phyloP scores from a whole-genome alignment of 2,888 invertebrate genomes.

The Torymus tubicola region DNA sequence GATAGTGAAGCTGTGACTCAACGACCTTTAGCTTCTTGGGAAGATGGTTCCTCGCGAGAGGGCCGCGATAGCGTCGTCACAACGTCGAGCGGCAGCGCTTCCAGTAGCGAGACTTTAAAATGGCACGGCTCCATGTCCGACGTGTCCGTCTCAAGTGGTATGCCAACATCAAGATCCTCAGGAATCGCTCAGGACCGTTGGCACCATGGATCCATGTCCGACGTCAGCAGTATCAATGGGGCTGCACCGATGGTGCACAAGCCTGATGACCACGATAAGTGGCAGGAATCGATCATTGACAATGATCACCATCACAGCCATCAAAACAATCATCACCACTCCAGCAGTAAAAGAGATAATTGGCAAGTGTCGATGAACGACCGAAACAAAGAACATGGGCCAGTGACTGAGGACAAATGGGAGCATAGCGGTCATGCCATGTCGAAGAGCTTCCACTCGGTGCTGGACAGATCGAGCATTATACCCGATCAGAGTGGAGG shows the following conservation, averaged over 20 bases:
- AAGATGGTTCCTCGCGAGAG: conserved; percentile 74
- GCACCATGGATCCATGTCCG: conserved; percentile 73
- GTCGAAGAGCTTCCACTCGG: conserved; percentile 50
- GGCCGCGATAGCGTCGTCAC: conserved; percentile 82
- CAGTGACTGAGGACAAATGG: conserved; percentile 35
- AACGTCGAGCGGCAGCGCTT: conserved; percentile 81
- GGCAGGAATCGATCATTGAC: conserved; percentile 47
- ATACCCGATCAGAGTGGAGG: conserved; percentile 58
- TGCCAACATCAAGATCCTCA: conserved; percentile 63
- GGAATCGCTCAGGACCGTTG: conserved; percentile 65
- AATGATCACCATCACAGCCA: conserved; percentile 32
- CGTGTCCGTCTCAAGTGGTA: conserved; percentile 77
- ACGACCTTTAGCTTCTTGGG: conserved; percentile 76
- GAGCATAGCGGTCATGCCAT: conserved; percentile 33
- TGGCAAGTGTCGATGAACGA: conserved; percentile 73
- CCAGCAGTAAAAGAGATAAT: conserved; percentile 77
- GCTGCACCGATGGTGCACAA: conserved; percentile 62
- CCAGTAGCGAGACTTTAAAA: conserved; percentile 87
- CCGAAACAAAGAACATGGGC: conserved; percentile 67
- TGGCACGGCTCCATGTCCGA: conserved; percentile 83
- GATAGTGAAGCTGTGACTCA: conserved; percentile 80
- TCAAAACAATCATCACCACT: conserved; percentile 68
- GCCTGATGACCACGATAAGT: conserved; percentile 43
- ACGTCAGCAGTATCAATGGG: conserved; percentile 71
- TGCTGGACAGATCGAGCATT: conserved; percentile 67